Percentiles rank a stretch among this genome's conserved stretches.
Evolutionary conservation across 2,797 vertebrate genomes (phyloP).

Genomic region (Discoglossus pictus): DNA sequence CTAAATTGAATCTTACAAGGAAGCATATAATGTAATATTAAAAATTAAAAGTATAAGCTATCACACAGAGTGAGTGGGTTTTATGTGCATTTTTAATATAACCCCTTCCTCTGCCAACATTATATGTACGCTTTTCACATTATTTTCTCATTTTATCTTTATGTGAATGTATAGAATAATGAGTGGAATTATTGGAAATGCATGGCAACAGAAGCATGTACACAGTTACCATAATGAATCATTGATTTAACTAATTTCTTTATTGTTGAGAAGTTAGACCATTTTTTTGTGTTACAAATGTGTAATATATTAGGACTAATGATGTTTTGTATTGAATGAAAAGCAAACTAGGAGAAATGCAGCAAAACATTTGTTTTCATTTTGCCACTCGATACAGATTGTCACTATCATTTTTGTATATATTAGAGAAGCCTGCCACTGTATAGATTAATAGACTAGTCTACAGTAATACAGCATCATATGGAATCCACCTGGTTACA

Average conservation of each 20-base stretch:
- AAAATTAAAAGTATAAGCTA: too few species aligned
- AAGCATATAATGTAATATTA: too few species aligned
- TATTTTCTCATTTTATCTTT: conserved; percentile 10
- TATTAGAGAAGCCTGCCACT: conserved; percentile 19
- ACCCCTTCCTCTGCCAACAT: too few species aligned
- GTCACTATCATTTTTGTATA: conserved; percentile 21
- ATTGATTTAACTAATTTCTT: conserved; percentile 38
- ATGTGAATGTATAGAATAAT: conserved; percentile 20
- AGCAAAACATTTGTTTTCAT: conserved; percentile 30
- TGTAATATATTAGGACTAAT: conserved; percentile 41
- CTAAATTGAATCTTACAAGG: too few species aligned
- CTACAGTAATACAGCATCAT: conserved; percentile 3
- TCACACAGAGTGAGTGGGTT: too few species aligned
- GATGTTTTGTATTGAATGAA: conserved; percentile 22
- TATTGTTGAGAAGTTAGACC: conserved; percentile 34
- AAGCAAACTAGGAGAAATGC: conserved; percentile 17
- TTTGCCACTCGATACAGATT: conserved; percentile 27
- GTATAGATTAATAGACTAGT: conserved; percentile 6
- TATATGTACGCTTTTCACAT: too few species aligned
- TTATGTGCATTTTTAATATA: too few species aligned
- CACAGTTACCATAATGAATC: conserved; percentile 27
- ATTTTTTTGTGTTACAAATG: conserved; percentile 33
- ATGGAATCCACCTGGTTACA: not conserved
- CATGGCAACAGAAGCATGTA: not conserved
- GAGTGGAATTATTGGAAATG: not conserved